These are phyloP conservation scores for Drosophila truncata DNA, from an alignment of 1,140 invertebrate species.

Conservation along the genomic window DNA sequence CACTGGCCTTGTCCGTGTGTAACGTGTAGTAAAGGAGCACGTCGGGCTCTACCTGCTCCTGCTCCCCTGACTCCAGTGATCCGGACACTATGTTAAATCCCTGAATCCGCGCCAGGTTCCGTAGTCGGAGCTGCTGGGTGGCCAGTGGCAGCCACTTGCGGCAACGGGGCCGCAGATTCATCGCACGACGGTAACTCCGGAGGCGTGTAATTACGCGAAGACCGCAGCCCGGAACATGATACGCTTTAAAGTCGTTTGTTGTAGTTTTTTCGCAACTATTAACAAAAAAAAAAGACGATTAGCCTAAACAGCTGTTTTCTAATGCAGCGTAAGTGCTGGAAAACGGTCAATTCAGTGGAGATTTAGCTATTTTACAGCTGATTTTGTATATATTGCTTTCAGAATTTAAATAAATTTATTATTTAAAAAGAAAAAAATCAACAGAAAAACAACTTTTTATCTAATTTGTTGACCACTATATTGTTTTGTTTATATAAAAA, in stretches of 20 bases:
- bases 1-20: slow-evolving; percentile 90
- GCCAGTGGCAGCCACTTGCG: slow-evolving; percentile 88
- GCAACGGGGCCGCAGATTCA: slow-evolving; percentile 88
- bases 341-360: not conserved
- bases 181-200: slow-evolving; percentile 46
- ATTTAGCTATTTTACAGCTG: not conserved
- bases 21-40: slow-evolving; percentile 91
- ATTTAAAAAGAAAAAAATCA: too few species aligned
- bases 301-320: slow-evolving; percentile 63
- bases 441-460: too few species aligned
- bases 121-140: slow-evolving; percentile 89
- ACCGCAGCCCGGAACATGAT: slow-evolving; percentile 39
- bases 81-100: slow-evolving; percentile 86
- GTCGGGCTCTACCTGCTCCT: slow-evolving; percentile 63
- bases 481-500: too few species aligned
- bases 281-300: slow-evolving; percentile 48
- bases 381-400: not conserved
- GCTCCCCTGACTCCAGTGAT: slow-evolving; percentile 1
- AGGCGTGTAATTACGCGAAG: slow-evolving; percentile 41
- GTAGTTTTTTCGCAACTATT: slow-evolving; percentile 44
- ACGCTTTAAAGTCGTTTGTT: slow-evolving; percentile 33
- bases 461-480: too few species aligned
- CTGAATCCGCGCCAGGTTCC: slow-evolving; percentile 90
- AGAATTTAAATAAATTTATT: too few species aligned
- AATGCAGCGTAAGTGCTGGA: slow-evolving; percentile 14